Percentiles rank a stretch among this genome's conserved stretches.
phyloP scores from a whole-genome alignment of 2,888 invertebrate species.

The Agriopis leucophaearia region DNA sequence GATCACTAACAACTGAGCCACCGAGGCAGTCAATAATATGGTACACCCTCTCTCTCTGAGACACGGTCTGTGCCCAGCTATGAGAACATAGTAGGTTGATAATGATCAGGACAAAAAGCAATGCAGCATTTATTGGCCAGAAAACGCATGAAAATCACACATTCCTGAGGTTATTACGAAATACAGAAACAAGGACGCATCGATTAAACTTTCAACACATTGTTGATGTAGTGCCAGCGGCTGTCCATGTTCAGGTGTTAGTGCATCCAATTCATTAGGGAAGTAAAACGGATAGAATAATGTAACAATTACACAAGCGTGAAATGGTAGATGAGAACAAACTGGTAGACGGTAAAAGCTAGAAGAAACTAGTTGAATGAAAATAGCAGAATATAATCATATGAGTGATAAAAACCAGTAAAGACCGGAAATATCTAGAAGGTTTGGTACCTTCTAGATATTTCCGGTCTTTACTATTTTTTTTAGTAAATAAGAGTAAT shows the following conservation, averaged over 20 bases:
- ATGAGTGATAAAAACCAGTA: background rate
- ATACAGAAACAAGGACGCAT: constrained; percentile 17
- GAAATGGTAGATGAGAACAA: background rate
- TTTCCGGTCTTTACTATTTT: too few species aligned
- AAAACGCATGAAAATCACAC: constrained; percentile 20
- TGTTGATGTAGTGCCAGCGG: constrained; percentile 24
- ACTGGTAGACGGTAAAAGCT: background rate
- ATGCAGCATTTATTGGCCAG: constrained; percentile 1
- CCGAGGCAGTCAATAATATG: too few species aligned
- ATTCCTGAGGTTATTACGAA: constrained; percentile 9
- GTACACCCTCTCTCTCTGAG: too few species aligned
- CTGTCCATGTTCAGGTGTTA: constrained; percentile 17
- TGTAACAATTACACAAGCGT: constrained; percentile 1
- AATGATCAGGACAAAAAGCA: too few species aligned
- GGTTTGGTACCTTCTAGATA: too few species aligned
- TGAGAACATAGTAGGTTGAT: too few species aligned
- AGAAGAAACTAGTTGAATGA: background rate
- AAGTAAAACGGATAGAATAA: constrained; percentile 13
- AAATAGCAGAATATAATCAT: background rate
- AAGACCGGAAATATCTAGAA: background rate
- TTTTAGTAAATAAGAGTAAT: too few species aligned
- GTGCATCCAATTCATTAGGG: constrained; percentile 17
- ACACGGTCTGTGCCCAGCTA: too few species aligned
- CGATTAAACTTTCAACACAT: constrained; percentile 33
- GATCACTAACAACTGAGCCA: too few species aligned